Evolutionary conservation across 2,797 vertebrate species (phyloP).

Genomic region (Cossypha polioptera): DNA sequence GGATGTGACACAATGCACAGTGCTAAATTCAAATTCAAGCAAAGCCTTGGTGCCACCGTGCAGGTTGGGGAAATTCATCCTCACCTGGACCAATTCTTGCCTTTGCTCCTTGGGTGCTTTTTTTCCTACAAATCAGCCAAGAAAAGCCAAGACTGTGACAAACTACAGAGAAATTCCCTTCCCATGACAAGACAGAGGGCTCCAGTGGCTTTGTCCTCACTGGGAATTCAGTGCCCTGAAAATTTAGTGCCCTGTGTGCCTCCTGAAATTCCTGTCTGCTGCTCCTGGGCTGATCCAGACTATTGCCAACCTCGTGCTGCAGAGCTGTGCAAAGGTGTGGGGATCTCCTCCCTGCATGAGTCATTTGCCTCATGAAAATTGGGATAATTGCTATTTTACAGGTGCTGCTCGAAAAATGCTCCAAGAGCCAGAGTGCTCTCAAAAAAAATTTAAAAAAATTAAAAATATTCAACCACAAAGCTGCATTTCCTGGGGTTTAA

Average conservation of each 20-base stretch:
- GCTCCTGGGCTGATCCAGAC: not conserved
- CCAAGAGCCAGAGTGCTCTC: rapidly evolving
- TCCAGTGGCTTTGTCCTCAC: not conserved
- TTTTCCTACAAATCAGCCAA: not conserved
- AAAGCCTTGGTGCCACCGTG: not conserved
- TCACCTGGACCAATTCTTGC: not conserved
- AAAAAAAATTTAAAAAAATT: not conserved
- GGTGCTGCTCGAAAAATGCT: not conserved
- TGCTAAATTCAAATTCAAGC: not conserved
- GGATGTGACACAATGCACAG: not conserved
- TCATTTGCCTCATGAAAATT: not conserved
- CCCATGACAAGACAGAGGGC: not conserved
- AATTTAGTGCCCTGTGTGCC: not conserved
- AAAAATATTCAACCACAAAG: not conserved
- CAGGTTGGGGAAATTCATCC: not conserved
- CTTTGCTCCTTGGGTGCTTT: rapidly evolving
- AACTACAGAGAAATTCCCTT: not conserved
- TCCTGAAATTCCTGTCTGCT: not conserved
- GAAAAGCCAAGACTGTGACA: not conserved
- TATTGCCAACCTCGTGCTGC: not conserved
- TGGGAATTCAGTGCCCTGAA: not conserved
- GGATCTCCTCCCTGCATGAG: not conserved
- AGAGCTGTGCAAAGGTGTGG: not conserved
- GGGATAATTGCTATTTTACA: not conserved
- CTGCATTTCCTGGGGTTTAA: not conserved